A percentile compares a stretch with the other conserved stretches of the same genome.
phyloP scores from a whole-genome alignment of 2,888 invertebrate genomes.

The Diplolepis rosae region DNA sequence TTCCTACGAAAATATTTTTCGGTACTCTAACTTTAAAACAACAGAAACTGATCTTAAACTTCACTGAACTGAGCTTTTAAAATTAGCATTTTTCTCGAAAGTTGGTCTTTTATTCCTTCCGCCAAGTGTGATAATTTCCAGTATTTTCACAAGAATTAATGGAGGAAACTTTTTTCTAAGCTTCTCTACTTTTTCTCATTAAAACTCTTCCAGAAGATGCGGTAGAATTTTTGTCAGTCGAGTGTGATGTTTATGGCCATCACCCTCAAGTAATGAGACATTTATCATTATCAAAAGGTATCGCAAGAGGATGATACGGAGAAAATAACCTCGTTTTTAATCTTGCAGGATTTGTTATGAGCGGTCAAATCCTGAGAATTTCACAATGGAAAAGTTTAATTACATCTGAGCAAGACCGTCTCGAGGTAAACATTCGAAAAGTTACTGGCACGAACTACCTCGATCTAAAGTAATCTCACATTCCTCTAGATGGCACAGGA shows the following conservation, averaged over 20 bases:
- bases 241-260: neutral
- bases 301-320: constrained; percentile 19
- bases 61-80: constrained; percentile 11
- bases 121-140: constrained; percentile 27
- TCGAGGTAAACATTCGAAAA: constrained; percentile 49
- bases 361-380: constrained; percentile 50
- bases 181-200: constrained; percentile 13
- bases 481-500: constrained; percentile 15
- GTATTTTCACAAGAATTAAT: constrained; percentile 24
- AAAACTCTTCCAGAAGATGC: constrained; percentile 5
- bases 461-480: constrained; percentile 18
- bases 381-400: constrained; percentile 57
- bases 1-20: too few relatives aligned
- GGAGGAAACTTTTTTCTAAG: constrained; percentile 22
- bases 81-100: neutral
- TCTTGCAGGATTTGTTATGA: constrained; percentile 32
- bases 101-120: constrained; percentile 3
- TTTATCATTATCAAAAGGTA: neutral
- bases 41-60: constrained; percentile 15
- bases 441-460: constrained; percentile 7
- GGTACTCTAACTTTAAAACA: neutral
- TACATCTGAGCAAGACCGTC: constrained; percentile 47
- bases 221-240: neutral
- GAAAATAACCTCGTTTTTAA: neutral
- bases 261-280: neutral